Evolutionary conservation across 2,797 vertebrate species (phyloP).

Genomic region (Antennarius maculatus): DNA sequence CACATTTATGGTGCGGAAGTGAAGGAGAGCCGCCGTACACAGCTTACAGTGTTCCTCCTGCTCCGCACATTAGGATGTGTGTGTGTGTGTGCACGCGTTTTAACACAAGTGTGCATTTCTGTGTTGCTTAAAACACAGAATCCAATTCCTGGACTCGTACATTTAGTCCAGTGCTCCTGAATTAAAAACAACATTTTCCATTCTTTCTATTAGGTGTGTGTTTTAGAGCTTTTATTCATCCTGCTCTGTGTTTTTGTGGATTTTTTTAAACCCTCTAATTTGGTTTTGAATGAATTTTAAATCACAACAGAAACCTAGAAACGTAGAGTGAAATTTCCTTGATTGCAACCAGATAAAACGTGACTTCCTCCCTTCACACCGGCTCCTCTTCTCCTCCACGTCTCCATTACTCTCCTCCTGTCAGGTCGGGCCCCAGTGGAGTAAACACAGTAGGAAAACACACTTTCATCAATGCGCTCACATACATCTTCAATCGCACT

Average conservation of each 20-base stretch:
- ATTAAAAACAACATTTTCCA: constrained; percentile 8
- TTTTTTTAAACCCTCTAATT: background rate
- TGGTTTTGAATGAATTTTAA: background rate
- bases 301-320: background rate
- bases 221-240: background rate
- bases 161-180: constrained; percentile 25
- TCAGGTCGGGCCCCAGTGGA: constrained; percentile 51
- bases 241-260: background rate
- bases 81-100: constrained; percentile 38
- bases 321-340: background rate
- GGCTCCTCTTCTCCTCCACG: constrained; percentile 2
- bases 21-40: constrained; percentile 69
- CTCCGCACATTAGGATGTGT: constrained; percentile 40
- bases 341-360: constrained; percentile 7
- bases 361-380: background rate
- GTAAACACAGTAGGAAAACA: constrained; percentile 68
- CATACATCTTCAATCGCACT: constrained; percentile 60
- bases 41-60: constrained; percentile 75
- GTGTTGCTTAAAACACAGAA: constrained; percentile 32
- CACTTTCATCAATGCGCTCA: constrained; percentile 66
- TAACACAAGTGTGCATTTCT: constrained; percentile 52
- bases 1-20: constrained; percentile 81
- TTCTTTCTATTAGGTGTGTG: constrained; percentile 3
- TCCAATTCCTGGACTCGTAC: constrained; percentile 29
- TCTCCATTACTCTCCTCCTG: constrained; percentile 39